phyloP scores from a whole-genome alignment of 64 coral and sea anemone species.

The Acropora tenuis region DNA sequence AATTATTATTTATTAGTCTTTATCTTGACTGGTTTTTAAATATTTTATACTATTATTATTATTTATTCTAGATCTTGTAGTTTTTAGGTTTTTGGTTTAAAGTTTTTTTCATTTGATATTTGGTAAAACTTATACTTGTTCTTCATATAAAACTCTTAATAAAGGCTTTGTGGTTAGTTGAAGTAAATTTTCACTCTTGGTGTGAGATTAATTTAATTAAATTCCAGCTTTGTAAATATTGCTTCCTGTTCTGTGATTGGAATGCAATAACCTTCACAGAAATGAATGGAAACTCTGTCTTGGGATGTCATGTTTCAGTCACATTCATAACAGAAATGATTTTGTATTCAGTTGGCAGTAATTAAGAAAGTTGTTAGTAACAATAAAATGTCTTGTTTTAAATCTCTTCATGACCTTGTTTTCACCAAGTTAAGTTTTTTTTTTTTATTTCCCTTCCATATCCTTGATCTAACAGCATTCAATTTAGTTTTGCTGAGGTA shows the following conservation, averaged over 20 bases:
- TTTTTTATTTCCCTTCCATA: neutral
- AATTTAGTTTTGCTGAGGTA: neutral
- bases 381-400: too few species aligned
- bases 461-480: neutral
- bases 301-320: neutral
- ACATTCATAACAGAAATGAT: neutral
- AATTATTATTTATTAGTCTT: too few species aligned
- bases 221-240: neutral
- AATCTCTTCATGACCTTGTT: too few species aligned
- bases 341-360: too few species aligned
- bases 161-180: neutral
- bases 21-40: too few species aligned
- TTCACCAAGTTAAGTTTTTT: neutral
- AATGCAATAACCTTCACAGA: slow-evolving; percentile 16
- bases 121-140: neutral
- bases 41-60: too few species aligned
- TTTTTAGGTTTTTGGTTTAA: neutral
- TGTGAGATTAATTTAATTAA: neutral
- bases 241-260: neutral
- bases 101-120: neutral
- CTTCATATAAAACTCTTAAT: neutral
- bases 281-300: neutral
- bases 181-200: neutral
- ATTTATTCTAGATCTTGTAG: neutral
- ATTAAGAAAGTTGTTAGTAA: too few species aligned